Percentiles rank a stretch among this genome's conserved stretches.
Conservation (phyloP, 2,113 vertebrate species). For the Rhinopithecus roxellana region DNA sequence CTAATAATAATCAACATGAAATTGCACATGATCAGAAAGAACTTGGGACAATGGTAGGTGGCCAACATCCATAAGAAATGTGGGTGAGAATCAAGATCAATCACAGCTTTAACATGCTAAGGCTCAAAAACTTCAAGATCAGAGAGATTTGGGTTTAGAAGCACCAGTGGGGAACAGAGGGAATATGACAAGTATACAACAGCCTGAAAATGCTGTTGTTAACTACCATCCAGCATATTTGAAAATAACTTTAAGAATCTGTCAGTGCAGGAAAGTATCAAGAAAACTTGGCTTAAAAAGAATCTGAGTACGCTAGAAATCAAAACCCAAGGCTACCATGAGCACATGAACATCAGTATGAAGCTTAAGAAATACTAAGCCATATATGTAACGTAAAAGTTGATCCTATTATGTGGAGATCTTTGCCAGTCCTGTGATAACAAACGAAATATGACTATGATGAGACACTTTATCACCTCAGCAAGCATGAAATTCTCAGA, state of each 20-base stretch:
- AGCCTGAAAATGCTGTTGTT: background rate
- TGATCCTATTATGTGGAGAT: background rate
- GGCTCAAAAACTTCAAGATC: background rate
- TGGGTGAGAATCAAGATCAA: background rate
- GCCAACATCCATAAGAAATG: background rate
- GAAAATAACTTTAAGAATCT: background rate
- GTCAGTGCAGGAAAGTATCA: background rate
- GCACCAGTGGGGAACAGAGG: background rate
- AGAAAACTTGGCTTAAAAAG: background rate
- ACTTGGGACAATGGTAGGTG: background rate
- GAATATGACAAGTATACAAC: background rate
- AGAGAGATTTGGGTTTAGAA: background rate
- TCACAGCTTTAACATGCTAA: background rate
- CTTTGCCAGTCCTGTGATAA: background rate
- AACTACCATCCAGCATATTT: background rate
- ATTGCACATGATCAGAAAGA: background rate
- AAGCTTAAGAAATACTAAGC: background rate
- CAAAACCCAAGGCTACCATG: background rate
- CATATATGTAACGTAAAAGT: background rate
- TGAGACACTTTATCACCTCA: background rate
- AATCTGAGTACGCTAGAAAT: background rate
- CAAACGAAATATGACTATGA: background rate
- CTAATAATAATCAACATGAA: background rate
- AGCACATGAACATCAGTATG: background rate
- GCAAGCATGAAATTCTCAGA: background rate